phyloP scores from a whole-genome alignment of 2,113 vertebrate genomes.

The Dasyurus viverrinus region DNA sequence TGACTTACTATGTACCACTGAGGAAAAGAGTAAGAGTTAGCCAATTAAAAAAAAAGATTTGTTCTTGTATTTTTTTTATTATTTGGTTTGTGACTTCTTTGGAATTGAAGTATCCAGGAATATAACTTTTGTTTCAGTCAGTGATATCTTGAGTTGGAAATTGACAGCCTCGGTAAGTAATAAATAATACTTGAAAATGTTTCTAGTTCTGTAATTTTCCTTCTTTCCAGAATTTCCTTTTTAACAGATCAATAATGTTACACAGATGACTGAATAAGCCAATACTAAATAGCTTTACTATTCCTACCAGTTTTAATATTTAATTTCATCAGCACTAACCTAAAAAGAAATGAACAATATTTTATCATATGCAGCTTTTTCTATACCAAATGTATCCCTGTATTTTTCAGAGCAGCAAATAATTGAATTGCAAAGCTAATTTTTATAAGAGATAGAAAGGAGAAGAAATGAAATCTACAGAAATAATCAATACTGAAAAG shows the following conservation, averaged over 20 bases:
- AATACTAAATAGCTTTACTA: constrained; percentile 29
- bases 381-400: not conserved
- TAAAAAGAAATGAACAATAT: constrained; percentile 17
- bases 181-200: constrained; percentile 42
- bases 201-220: constrained; percentile 1
- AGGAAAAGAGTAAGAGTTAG: not conserved
- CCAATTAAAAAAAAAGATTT: not conserved
- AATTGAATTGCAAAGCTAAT: not conserved
- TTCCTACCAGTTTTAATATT: constrained; percentile 26
- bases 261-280: not conserved
- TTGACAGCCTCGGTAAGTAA: not conserved
- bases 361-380: constrained; percentile 2
- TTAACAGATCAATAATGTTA: constrained; percentile 11
- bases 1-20: not conserved
- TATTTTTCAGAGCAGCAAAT: constrained; percentile 13
- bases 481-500: constrained; percentile 29
- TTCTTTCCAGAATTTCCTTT: constrained; percentile 51
- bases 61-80: constrained; percentile 6
- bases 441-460: not conserved
- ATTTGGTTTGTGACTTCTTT: not conserved
- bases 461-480: constrained; percentile 13
- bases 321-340: constrained; percentile 8
- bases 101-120: constrained; percentile 33
- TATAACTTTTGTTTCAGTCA: not conserved
- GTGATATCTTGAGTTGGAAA: not conserved